Conservation (phyloP, 2,113 vertebrate species). For the Bufo gargarizans region DNA sequence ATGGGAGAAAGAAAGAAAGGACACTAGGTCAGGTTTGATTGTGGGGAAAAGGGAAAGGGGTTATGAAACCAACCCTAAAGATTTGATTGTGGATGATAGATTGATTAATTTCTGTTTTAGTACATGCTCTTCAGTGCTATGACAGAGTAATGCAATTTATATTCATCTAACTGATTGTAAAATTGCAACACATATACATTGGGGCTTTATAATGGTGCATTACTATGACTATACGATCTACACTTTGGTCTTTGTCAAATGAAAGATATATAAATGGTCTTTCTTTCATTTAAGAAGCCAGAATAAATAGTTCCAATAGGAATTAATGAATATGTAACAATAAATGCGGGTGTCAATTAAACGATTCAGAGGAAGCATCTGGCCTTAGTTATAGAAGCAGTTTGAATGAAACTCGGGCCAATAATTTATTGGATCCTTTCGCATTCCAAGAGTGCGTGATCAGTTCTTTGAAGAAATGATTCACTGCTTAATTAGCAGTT, state of each 20-base stretch:
- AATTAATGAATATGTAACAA: conserved; percentile 34
- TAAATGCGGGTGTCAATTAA: conserved; percentile 12
- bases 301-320: neutral
- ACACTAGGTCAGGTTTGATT: too few relatives aligned
- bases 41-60: too few relatives aligned
- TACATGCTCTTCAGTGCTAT: too few relatives aligned
- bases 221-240: neutral
- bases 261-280: neutral
- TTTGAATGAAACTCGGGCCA: conserved; percentile 20
- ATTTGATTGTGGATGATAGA: too few relatives aligned
- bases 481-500: conserved; percentile 55
- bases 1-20: too few relatives aligned
- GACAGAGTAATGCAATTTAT: neutral
- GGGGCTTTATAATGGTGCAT: neutral
- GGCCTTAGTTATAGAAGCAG: conserved; percentile 35
- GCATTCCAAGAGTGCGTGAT: conserved; percentile 46
- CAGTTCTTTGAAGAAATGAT: conserved; percentile 35
- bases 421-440: conserved; percentile 52
- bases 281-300: neutral
- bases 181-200: neutral
- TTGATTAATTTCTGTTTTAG: neutral
- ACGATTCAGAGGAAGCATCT: conserved; percentile 51
- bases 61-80: too few relatives aligned
- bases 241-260: neutral
- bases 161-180: neutral